Evolutionary conservation across 2,888 invertebrate species (phyloP), one percentile per base, ranked within the genome.

Genomic region (Aethes cnicana): DNA sequence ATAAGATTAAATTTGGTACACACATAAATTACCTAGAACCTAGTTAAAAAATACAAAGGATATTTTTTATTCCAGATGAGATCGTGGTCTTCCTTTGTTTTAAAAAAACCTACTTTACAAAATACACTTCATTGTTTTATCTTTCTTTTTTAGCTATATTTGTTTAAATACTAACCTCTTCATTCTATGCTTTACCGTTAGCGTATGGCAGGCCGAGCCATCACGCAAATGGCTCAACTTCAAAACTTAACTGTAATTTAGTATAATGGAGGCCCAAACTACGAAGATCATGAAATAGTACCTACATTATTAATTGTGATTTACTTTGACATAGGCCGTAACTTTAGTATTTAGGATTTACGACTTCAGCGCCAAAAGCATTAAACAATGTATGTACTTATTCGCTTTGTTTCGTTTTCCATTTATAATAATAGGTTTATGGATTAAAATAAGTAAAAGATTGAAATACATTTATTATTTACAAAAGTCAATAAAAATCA

Each of bases 181-280:
- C 8, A 4, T 3, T 20, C n/a, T 20, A 2, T 20, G 20, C 11
- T 18, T 20, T 11, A 48, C 5, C 42, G 20, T 8, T 23, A 23
- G 23, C 21, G 26, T 25, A 43, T 43, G 9, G 18, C 7, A 21
- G 14, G 32, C 23, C 11, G 18, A 12, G 8, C 18, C 8, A 8
- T 25, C 16, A 14, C 48, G n/a, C 35, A 28, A 50, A 50, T 42
- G 49, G 43, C 23, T 20, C 11, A 28, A 49, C 42, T 48, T 48
- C 32, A 33, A 35, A 25, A 48, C 33, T 50, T 43, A 8, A 33
- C 26, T 5, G 21, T 49, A 49, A 43, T 42, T 42, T 49, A 36
- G 42, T 2, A 30, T 8, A 28, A 50, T 28, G 16, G 49, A 2
- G 8, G 12, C 36, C 23, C 17, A 30, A 50, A 43, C 43, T 50